Evolutionary conservation across 1,140 invertebrate species (phyloP).

Genomic region (Lithobius niger): DNA sequence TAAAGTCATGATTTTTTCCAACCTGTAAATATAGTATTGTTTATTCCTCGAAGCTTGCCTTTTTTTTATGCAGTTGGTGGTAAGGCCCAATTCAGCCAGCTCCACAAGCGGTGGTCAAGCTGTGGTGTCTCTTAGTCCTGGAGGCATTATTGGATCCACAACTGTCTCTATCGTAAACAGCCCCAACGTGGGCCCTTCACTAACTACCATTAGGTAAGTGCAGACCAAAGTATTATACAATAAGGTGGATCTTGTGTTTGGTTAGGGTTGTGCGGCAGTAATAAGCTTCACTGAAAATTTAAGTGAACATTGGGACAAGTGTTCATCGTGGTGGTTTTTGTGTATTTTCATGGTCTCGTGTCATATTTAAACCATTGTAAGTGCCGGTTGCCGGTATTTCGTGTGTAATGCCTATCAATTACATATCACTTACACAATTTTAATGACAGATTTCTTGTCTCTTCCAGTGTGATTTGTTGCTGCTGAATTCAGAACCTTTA

Average conservation of each 20-base stretch:
- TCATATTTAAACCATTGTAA: not conserved
- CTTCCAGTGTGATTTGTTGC: too few species aligned
- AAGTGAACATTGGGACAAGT: not conserved
- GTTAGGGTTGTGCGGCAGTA: not conserved
- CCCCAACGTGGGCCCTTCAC: too few species aligned
- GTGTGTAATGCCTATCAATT: too few species aligned
- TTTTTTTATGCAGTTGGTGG: not conserved
- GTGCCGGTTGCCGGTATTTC: too few species aligned
- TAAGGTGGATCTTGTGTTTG: not conserved
- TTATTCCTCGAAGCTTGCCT: not conserved
- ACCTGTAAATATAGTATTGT: not conserved
- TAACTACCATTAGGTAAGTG: not conserved
- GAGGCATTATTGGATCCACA: not conserved
- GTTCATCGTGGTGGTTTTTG: not conserved
- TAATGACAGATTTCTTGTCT: too few species aligned
- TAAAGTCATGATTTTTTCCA: not conserved
- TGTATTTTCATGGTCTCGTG: not conserved
- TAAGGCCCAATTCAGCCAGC: not conserved
- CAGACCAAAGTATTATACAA: not conserved
- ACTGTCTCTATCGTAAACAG: not conserved
- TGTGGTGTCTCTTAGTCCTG: not conserved
- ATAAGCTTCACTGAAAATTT: not conserved
- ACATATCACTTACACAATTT: too few species aligned
- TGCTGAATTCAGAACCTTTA: too few species aligned
- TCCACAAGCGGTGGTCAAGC: not conserved